Percentiles rank a stretch among this genome's conserved stretches.
Evolutionary conservation across 2,888 invertebrate genomes (phyloP).

Genomic region (Melieria picta): DNA sequence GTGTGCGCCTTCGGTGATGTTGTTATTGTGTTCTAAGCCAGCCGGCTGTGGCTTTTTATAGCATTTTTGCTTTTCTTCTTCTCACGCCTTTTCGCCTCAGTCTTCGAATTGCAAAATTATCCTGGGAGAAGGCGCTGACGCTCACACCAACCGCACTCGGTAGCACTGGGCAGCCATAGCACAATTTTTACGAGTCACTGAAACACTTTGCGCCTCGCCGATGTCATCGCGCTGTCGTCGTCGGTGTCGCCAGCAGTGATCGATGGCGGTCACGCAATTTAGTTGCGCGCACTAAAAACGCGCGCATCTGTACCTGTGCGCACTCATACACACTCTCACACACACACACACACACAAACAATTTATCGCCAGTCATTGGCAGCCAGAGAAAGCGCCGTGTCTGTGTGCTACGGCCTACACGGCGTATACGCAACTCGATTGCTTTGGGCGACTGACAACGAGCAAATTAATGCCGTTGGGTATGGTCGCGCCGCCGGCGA

Average conservation of each 20-base stretch:
- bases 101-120: no score
- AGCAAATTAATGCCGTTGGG: conserved; percentile 25
- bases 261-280: conserved; percentile 48
- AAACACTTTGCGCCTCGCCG: not conserved
- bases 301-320: not conserved
- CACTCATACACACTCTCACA: not conserved
- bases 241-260: conserved; percentile 43
- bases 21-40: no score
- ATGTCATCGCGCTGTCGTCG: conserved; percentile 10
- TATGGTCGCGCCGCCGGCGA: conserved; percentile 12
- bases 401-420: not conserved
- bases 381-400: not conserved
- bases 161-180: no score
- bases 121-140: no score
- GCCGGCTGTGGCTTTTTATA: no score
- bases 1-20: no score
- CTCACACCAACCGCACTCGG: no score
- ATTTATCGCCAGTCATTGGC: not conserved
- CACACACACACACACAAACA: not conserved
- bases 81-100: no score
- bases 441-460: not conserved
- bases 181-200: no score
- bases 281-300: conserved; percentile 21
- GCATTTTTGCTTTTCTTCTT: no score
- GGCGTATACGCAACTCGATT: no score